phyloP scores from a whole-genome alignment of 2,797 vertebrate genomes.

The Coranthus polyacanthus region DNA sequence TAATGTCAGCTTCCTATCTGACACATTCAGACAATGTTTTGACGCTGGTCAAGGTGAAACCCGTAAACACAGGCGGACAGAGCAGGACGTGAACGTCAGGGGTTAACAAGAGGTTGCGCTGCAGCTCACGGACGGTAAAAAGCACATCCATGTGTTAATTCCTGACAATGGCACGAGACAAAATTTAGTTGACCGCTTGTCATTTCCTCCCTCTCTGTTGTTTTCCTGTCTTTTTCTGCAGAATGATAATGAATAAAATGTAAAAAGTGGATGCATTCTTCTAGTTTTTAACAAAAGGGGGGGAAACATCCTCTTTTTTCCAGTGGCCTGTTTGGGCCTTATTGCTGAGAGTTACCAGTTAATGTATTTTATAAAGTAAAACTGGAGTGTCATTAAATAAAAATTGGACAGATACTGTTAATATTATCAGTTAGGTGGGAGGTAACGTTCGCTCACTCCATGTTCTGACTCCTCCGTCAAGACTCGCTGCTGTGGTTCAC shows the following conservation, averaged over 20 bases:
- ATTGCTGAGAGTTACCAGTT: not conserved
- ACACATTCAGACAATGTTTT: conserved; percentile 57
- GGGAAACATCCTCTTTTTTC: not conserved
- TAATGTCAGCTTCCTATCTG: conserved; percentile 78
- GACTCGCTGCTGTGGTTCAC: conserved; percentile 35
- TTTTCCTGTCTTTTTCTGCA: conserved; percentile 50
- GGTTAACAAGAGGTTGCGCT: conserved; percentile 59
- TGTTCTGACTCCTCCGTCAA: conserved; percentile 25
- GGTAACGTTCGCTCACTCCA: conserved; percentile 9
- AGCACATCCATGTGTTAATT: conserved; percentile 39
- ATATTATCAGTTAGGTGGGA: conserved; percentile 14
- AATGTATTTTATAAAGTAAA: not conserved
- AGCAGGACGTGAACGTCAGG: conserved; percentile 46
- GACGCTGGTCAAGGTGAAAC: conserved; percentile 71
- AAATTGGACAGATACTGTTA: not conserved
- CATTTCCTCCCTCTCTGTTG: conserved; percentile 44
- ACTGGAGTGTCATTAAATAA: not conserved
- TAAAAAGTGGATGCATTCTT: conserved; percentile 15
- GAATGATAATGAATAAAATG: not conserved
- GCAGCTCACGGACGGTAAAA: conserved; percentile 23
- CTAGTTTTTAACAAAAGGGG: conserved; percentile 10
- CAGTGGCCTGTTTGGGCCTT: too few species aligned
- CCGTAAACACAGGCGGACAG: conserved; percentile 50
- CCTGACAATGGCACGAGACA: conserved; percentile 44
- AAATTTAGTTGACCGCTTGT: conserved; percentile 29